Base-by-base conservation (phyloP, 2,888 invertebrate species). In the Agrenia bidenticulata region DNA sequence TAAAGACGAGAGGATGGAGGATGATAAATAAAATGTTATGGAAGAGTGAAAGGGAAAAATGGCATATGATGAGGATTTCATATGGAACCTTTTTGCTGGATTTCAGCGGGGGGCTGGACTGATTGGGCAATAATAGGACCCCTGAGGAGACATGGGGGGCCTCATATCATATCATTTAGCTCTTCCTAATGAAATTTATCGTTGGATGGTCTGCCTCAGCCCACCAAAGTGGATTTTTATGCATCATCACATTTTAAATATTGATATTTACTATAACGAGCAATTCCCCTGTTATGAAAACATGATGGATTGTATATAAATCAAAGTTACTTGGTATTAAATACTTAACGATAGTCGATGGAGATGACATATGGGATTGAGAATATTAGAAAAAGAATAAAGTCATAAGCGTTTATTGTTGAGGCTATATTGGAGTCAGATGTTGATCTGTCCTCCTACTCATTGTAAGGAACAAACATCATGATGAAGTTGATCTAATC, bases 51-150 rank as follows among this genome's bases (percentile, higher is more conserved):
- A 41, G 63, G 56, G 63, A 55, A 67, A 72, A 70, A 69, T 73
- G 71, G 74, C 69, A 74, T 74, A 69, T 71, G 71, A 70, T 68
- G 69, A 67, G 72, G 66, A 69, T 71, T 70, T 73, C 61, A 70
- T 65, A 67, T 66, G 64, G 66, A 73, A 67, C 57, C 63, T 64
- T 73, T 70, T 72, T 71, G 63, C 64, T 67, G 67, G 66, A 69
- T 64, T 73, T 63, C 76, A 73, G 75, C 74, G 64, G 75, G 76
- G 74, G 74, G 73, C 63, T 68, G 61, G 76, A 75, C 76, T 76
- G 75, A 76, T 76, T 76, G 76, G 74, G 73, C 74, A 76, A 76
- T 76, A 76, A 76, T 75, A 74, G 76, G 73, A 75, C 72, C 73
- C 76, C 76, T 69, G 66, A 64, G 57, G 74, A 64, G 76, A 50